Conservation (phyloP, 2,797 vertebrate genomes). For the Sciurus vulgaris region DNA sequence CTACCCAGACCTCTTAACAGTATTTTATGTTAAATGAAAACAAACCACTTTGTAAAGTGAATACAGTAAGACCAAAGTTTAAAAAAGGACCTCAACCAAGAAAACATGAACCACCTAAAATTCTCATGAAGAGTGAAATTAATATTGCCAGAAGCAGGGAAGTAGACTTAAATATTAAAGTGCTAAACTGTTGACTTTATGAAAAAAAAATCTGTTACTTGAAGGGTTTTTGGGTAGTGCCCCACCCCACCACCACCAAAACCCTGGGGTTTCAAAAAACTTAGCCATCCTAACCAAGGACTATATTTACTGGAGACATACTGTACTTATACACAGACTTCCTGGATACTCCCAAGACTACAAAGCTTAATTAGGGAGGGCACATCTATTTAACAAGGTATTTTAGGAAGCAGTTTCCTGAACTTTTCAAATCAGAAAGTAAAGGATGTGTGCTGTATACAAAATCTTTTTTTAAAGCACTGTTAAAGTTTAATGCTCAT, state of each 20-base stretch:
- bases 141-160: conserved; percentile 38
- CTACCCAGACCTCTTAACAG: not conserved
- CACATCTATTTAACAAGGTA: conserved; percentile 63
- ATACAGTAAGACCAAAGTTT: not conserved
- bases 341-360: conserved; percentile 63
- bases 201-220: conserved; percentile 38
- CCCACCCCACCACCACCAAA: too few species aligned
- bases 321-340: conserved; percentile 44
- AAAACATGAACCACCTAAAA: conserved; percentile 38
- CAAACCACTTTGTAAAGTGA: conserved; percentile 39
- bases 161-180: not conserved
- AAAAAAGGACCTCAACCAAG: conserved; percentile 7
- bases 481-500: conserved; percentile 15
- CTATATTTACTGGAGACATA: conserved; percentile 46
- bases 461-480: not conserved
- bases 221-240: not conserved
- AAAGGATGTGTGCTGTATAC: conserved; percentile 46
- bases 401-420: conserved; percentile 77
- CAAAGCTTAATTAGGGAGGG: conserved; percentile 68
- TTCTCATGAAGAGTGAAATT: not conserved
- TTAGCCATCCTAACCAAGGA: conserved; percentile 22
- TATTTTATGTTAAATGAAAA: conserved; percentile 54
- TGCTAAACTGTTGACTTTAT: conserved; percentile 7
- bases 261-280: not conserved
- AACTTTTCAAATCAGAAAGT: conserved; percentile 64